These are phyloP conservation scores for Epizoanthus ramosus DNA, from an alignment of 92 coral and sea anemone genomes.

Conservation along the genomic window DNA sequence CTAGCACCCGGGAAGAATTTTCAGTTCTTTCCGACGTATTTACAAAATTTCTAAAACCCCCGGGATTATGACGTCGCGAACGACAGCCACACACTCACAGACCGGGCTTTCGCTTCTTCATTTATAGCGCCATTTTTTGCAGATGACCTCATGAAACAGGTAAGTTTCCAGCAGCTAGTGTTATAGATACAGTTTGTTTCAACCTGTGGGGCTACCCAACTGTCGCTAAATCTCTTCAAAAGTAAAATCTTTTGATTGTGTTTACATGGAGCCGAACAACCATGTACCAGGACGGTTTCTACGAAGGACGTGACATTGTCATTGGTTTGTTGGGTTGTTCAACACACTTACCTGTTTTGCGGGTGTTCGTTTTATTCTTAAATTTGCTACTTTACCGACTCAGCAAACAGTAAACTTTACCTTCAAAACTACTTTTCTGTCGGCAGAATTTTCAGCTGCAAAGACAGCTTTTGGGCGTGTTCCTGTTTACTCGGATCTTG, in stretches of 20 bases:
- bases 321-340: slow-evolving; percentile 19
- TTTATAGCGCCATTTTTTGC: slow-evolving; percentile 1
- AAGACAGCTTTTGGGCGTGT: slow-evolving; percentile 12
- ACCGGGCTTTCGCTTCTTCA: neutral
- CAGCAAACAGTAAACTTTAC: neutral
- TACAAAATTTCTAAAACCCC: neutral
- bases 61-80: slow-evolving; percentile 33
- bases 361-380: slow-evolving; percentile 29
- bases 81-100: neutral
- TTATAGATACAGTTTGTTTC: neutral
- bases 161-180: neutral
- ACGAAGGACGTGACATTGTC: neutral
- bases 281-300: slow-evolving; percentile 9
- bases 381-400: slow-evolving; percentile 10
- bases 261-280: slow-evolving; percentile 6
- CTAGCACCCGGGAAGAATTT: slow-evolving; percentile 5
- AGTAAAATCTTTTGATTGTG: neutral
- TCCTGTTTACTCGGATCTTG: neutral
- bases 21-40: neutral
- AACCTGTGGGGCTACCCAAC: neutral
- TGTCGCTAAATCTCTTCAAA: neutral
- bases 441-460: neutral
- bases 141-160: slow-evolving; percentile 32
- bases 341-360: slow-evolving; percentile 22
- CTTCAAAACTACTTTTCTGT: neutral